phyloP scores from a whole-genome alignment of 2,888 invertebrate genomes.

The Apamea crenata region DNA sequence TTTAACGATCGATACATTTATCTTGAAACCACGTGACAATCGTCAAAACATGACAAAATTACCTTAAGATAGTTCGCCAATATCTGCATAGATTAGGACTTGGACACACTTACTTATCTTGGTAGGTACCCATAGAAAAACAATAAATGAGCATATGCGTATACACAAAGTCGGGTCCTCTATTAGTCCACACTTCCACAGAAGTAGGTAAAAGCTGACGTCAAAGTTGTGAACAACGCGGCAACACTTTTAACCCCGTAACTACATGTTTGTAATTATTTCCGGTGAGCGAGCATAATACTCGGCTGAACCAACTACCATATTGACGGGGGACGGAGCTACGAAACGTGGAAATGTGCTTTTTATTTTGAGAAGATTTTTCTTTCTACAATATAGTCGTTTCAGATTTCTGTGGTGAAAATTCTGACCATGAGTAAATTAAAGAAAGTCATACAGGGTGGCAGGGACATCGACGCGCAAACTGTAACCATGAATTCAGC shows the following conservation, averaged over 20 bases:
- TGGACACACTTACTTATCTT: not conserved
- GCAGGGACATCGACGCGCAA: too few relatives aligned
- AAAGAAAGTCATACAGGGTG: too few relatives aligned
- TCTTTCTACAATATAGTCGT: not conserved
- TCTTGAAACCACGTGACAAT: too few relatives aligned
- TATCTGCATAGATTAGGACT: not conserved
- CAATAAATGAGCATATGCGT: not conserved
- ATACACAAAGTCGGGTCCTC: not conserved
- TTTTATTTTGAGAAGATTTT: not conserved
- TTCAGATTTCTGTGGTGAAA: not conserved
- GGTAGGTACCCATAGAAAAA: not conserved
- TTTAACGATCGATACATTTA: too few relatives aligned
- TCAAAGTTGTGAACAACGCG: slow-evolving; percentile 55
- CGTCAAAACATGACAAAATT: too few relatives aligned
- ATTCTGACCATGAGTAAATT: too few relatives aligned
- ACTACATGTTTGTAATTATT: slow-evolving; percentile 68
- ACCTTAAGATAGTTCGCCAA: too few relatives aligned
- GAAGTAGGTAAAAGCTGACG: not conserved
- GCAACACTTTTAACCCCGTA: slow-evolving; percentile 65
- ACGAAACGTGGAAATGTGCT: slow-evolving; percentile 37
- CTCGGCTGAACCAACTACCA: slow-evolving; percentile 51
- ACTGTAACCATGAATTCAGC: too few relatives aligned
- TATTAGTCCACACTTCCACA: slow-evolving; percentile 1
- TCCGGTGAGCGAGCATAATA: slow-evolving; percentile 67
- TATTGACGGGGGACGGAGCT: slow-evolving; percentile 64